Base-by-base conservation (phyloP, 2,113 vertebrate genomes). In the Ceyx cyanopectus region DNA sequence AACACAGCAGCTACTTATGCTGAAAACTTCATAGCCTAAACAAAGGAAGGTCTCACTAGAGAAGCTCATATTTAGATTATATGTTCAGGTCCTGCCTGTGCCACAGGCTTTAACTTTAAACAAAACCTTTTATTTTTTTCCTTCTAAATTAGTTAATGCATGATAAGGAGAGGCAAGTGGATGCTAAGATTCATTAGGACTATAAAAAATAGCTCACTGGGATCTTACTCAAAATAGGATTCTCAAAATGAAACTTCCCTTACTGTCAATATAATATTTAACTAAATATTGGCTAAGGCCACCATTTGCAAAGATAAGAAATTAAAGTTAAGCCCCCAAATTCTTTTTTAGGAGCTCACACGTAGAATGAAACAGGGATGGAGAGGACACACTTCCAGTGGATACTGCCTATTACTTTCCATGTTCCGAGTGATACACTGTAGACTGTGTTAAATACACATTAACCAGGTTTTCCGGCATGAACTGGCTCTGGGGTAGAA, bases 91-190 rank as follows among this genome's bases (percentile, higher is more conserved):
- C 15, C 27, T 67, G 22, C 18, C 27, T 51, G 32, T 54, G 30
- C 37, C 18, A 63, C 37, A 62, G 37, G 16, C 16, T 51, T 79
- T 85, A 7, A 46, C 18, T 88, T 85, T 57, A 65, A 88, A 82
- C 5, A 62, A 24, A 46, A 29, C 34, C 1, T 48, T 48, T 30
- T 32, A 14, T 34, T 5, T 63, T 58, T 57, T 70, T 3, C 5
- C 9, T 48, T 63, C 14, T 74, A 45, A 70, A 72, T 62, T 62
- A 62, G 13, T 34, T 27, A 56, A 37, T 53, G 4, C 1, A 4
- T 61, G 7, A 9, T 0, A 2, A 2, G 8, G 5, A 29, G 7
- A 65, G 6, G 1, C 5, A 4, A 67, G 24, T 50, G 5, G 4
- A n/a, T 85, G 12, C 65, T 70, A 43, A 41, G 11, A 34, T 24